Evolutionary conservation across 2,797 vertebrate genomes (phyloP).

Genomic region (Myioborus miniatus): DNA sequence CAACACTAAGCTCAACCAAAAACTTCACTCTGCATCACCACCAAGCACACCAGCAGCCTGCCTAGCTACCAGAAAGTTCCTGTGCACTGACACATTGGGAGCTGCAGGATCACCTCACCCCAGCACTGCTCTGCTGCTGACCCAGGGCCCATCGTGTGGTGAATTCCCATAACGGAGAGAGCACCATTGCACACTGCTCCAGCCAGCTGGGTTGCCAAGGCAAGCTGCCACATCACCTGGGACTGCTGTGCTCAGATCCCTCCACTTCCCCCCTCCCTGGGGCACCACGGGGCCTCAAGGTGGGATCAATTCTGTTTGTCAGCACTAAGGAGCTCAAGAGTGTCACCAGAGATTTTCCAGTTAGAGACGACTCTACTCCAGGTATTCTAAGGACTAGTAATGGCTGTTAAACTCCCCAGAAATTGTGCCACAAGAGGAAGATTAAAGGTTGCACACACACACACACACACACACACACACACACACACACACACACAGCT

Average conservation of each 20-base stretch:
- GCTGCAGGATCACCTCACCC: neutral
- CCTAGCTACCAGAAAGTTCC: neutral
- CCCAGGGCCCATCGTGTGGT: fast-evolving
- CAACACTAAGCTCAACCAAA: neutral
- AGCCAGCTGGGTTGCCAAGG: fast-evolving
- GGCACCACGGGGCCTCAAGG: neutral
- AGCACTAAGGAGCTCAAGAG: neutral
- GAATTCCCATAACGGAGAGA: fast-evolving
- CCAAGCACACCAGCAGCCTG: neutral
- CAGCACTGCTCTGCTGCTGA: neutral
- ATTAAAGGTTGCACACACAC: neutral
- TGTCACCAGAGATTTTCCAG: neutral
- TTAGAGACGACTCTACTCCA: neutral
- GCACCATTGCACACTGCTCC: too few species aligned
- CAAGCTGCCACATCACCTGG: neutral
- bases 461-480: neutral
- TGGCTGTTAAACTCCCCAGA: neutral
- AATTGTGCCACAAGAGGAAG: neutral
- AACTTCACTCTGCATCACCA: neutral
- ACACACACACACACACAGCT: neutral
- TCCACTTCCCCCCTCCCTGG: neutral
- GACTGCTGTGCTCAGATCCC: neutral
- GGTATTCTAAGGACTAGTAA: neutral
- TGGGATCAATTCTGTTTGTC: neutral
- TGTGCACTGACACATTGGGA: fast-evolving